Base-by-base conservation (phyloP, 2,888 invertebrate genomes). In the Orgyia antiqua region DNA sequence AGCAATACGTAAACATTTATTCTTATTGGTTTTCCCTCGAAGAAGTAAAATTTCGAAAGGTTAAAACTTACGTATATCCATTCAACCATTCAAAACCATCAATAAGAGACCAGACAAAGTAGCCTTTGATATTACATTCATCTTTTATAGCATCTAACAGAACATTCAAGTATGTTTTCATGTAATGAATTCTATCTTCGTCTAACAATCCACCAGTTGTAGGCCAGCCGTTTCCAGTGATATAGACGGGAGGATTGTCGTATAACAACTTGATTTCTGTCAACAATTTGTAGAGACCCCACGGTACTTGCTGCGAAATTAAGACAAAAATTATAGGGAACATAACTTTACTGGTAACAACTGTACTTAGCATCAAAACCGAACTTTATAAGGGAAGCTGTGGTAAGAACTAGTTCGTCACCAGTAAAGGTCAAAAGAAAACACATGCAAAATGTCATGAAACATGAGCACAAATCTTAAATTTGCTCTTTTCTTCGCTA, bases 201-300 rank as follows among this genome's bases (percentile, higher is more conserved):
- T 90, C 90, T 0, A 82, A 41, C 0, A 87, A 47, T 1, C 77
- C 76, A 1, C 82, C 88, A 0, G 44, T 28, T 13, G 87, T 87
- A n/a, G 87, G 77, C 69, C 78, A 87, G 1, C 91, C 91, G 42
- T 90, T 91, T 53, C 90, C 91, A 0, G 88, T 88, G 1, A 91
- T 62, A 35, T 80, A 86, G 5, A 92, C 73, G 25, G 84, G 66
- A 0, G 89, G 89, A 59, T 90, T 89, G 23, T 79, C 78, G 51
- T 89, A 89, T 1, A 74, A 53, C 0, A 61, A 51, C 38, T 75
- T 84, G 10, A 89, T 61, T 42, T 88, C 88, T 10, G 77, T 67
- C 0, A 92, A 57, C 0, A 90, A 37, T 42, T 89, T 89, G 39
- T 74, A 62, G 39, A 92, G 84, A 0, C 90, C 91, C 87, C 88